These are phyloP conservation scores for Labrus mixtus DNA, from an alignment of 2,113 vertebrate species.

Conservation along the genomic window DNA sequence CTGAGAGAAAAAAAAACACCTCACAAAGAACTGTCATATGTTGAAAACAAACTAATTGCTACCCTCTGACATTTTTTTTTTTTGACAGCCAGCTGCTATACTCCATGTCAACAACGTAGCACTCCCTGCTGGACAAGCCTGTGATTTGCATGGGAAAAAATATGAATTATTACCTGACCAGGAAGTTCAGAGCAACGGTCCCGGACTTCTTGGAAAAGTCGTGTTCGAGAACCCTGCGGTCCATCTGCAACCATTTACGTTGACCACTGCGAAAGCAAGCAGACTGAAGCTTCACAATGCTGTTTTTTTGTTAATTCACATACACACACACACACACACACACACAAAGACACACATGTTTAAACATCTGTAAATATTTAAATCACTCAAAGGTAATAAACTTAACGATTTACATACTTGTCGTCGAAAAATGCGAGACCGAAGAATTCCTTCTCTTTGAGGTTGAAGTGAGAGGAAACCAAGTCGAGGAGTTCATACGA, in stretches of 20 bases:
- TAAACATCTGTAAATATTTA: neutral
- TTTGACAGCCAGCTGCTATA: neutral
- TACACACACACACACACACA: neutral
- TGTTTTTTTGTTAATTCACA: neutral
- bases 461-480: conserved; percentile 98
- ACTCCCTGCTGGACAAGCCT: conserved; percentile 64
- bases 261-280: conserved; percentile 88
- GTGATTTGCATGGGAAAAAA: conserved; percentile 3
- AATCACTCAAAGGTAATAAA: neutral
- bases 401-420: conserved; percentile 86
- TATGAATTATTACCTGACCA: conserved; percentile 89
- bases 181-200: conserved; percentile 92
- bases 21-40: no score
- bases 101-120: conserved; percentile 18
- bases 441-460: conserved; percentile 99
- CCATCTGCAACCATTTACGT: conserved; percentile 97
- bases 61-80: neutral
- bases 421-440: conserved; percentile 97
- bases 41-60: no score
- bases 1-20: neutral
- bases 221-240: conserved; percentile 96
- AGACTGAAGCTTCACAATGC: conserved; percentile 9
- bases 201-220: conserved; percentile 97
- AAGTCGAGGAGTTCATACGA: conserved; percentile 97
- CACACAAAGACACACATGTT: neutral